Conservation (phyloP, 2,113 vertebrate genomes). For the Eubucco bourcierii region DNA sequence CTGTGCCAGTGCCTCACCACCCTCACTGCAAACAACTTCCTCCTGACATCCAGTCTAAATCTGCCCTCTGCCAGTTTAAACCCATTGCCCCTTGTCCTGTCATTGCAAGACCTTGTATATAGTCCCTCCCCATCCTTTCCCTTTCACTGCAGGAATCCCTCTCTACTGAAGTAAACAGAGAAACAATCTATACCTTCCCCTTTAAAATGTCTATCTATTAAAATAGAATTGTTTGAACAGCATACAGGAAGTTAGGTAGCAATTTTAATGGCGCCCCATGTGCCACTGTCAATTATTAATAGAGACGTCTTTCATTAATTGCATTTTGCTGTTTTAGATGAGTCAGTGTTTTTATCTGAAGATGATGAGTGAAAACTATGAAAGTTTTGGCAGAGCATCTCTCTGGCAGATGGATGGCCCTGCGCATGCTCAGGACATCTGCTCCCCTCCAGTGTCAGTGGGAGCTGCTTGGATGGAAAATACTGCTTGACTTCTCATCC, state of each 20-base stretch:
- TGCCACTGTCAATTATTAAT: background rate
- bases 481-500: background rate
- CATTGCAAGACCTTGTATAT: too few species aligned
- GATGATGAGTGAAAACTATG: constrained; percentile 2
- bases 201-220: background rate
- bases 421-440: accelerated
- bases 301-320: constrained; percentile 26
- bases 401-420: background rate
- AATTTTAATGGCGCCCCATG: background rate
- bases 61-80: too few species aligned
- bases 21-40: too few species aligned
- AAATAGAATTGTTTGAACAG: background rate
- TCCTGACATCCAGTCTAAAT: too few species aligned
- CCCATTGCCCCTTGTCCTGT: too few species aligned
- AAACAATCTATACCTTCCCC: background rate
- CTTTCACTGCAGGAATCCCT: background rate
- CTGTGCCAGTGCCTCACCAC: too few species aligned
- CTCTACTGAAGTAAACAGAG: background rate
- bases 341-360: constrained; percentile 18
- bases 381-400: accelerated
- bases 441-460: background rate
- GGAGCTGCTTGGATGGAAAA: background rate
- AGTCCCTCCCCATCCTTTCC: too few species aligned
- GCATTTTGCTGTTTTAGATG: constrained; percentile 14
- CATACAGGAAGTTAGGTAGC: background rate